phyloP scores from a whole-genome alignment of 2,888 invertebrate genomes.

The Uloborus plumipes region DNA sequence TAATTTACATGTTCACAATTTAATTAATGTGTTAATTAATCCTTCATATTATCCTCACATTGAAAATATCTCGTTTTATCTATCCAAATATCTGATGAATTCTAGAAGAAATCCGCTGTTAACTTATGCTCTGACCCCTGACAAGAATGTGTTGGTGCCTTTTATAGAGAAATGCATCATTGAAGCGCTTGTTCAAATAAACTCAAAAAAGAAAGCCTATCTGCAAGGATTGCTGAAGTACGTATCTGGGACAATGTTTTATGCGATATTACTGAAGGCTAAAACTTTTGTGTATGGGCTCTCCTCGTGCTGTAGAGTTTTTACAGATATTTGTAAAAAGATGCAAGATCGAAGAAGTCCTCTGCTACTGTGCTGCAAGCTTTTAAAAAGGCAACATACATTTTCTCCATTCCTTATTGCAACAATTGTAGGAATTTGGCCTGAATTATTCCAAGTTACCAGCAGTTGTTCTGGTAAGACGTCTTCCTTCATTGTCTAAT shows the following conservation, averaged over 20 bases:
- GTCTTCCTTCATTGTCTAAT: neutral
- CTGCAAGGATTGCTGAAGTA: neutral
- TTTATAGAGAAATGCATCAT: conserved; percentile 15
- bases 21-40: conserved; percentile 14
- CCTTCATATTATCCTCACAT: conserved; percentile 2
- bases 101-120: conserved; percentile 23
- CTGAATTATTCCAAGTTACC: conserved; percentile 11
- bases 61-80: neutral
- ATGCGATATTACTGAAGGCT: conserved; percentile 13
- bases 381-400: conserved; percentile 2
- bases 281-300: conserved; percentile 10
- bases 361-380: conserved; percentile 17
- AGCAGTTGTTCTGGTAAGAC: conserved; percentile 22
- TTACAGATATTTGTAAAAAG: conserved; percentile 33
- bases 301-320: conserved; percentile 36
- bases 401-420: conserved; percentile 35
- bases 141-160: conserved; percentile 3
- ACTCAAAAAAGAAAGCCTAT: neutral
- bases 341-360: neutral
- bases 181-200: conserved; percentile 4
- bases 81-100: conserved; percentile 1
- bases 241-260: neutral
- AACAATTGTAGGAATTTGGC: conserved; percentile 32
- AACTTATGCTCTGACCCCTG: neutral
- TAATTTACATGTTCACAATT: neutral